Conservation (phyloP, 2,797 vertebrate genomes). For the Tiaroga cobitis region DNA sequence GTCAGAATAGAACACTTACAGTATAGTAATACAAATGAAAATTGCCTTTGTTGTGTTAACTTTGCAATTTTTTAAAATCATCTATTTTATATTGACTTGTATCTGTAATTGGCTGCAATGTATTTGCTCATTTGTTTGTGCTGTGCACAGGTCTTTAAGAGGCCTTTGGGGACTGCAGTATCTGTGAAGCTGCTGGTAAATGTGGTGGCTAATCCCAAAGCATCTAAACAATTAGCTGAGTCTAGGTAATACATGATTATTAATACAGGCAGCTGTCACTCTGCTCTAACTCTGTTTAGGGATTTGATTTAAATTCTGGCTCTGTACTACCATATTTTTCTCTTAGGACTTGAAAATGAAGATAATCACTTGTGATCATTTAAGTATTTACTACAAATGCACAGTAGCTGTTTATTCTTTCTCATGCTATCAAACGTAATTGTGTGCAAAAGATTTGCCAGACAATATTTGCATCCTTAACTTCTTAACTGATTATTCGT, state of each 20-base stretch:
- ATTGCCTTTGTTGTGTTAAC: not conserved
- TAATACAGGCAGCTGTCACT: slow-evolving; percentile 54
- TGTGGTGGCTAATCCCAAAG: slow-evolving; percentile 48
- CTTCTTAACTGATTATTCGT: not conserved
- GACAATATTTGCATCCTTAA: not conserved
- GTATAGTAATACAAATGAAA: not conserved
- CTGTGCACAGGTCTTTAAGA: slow-evolving; percentile 24
- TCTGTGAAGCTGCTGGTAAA: slow-evolving; percentile 44
- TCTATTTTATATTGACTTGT: slow-evolving; percentile 19
- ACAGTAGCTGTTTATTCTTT: slow-evolving; percentile 16
- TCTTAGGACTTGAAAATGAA: slow-evolving; percentile 35
- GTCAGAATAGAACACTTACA: not conserved
- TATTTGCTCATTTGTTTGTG: slow-evolving; percentile 43
- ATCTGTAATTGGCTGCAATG: slow-evolving; percentile 32
- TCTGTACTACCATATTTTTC: slow-evolving; percentile 20
- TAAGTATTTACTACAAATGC: slow-evolving; percentile 28
- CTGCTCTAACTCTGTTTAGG: slow-evolving; percentile 28
- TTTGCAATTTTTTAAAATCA: not conserved
- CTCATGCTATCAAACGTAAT: not conserved
- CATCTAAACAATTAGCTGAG: slow-evolving; percentile 53
- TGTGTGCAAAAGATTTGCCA: not conserved
- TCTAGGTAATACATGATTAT: slow-evolving; percentile 55
- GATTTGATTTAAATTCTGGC: slow-evolving; percentile 43
- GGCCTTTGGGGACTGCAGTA: slow-evolving; percentile 23
- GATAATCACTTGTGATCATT: slow-evolving; percentile 33